Base-by-base conservation (phyloP, 2,797 vertebrate genomes). In the Galago senegalensis region DNA sequence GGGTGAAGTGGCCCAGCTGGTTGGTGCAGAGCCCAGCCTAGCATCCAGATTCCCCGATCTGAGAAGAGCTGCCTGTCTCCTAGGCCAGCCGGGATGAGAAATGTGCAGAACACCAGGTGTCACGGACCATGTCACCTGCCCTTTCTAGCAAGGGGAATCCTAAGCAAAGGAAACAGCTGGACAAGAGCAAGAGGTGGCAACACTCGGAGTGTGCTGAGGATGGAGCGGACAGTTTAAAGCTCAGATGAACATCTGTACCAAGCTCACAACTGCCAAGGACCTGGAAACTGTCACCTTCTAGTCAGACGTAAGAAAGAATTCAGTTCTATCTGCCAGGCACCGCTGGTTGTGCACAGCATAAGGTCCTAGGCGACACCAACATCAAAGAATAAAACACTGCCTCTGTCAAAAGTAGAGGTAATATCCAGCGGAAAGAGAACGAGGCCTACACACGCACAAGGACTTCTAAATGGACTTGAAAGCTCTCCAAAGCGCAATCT, bases 191-290 rank as follows among this genome's bases (percentile, higher is more conserved):
- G 84, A 10, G 25, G 77, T 4, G 79, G 14, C 6, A 4, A 4
- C 3, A 21, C 72, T 4, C 7, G 27, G 56, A 23, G 86, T 0
- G 63, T 2, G 21, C 58, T 2, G 31, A 29, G 96, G 34, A 7
- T 21, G 0, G 4, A 56, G 37, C 1, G 69, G 85, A 3, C 40
- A 0, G 21, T 7, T 0, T 14, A 53, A 0, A 5, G 94, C 63
- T 20, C 0, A 18, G 37, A 34, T 0, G 7, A 46, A 49, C 12
- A 29, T 43, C 60, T 25, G 56, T 4, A 18, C 40, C 18, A 9
- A 27, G 65, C 2, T 6, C n/a, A 0, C 1, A 49, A 3, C 29
- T 13, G 67, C 84, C 27, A 13, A 34, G 20, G 40, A 8, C 79
- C 14, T 0, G 27, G 23, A 21, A 2, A 72, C 49, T n/a, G 11